Evolutionary conservation across 2,113 vertebrate species (phyloP).

Genomic region (Kobus ellipsiprymnus): DNA sequence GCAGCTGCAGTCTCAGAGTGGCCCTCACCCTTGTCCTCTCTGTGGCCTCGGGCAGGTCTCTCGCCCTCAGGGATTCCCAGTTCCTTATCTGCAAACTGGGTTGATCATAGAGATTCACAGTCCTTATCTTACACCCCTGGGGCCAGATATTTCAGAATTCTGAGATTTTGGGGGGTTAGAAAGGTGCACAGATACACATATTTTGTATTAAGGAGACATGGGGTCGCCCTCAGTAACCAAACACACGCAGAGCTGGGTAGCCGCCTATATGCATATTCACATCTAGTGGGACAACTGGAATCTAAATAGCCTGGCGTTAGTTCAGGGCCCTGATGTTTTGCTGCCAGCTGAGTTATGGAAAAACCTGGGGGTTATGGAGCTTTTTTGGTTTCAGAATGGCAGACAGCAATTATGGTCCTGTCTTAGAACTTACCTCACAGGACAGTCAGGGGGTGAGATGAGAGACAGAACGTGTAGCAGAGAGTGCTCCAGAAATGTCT

Average conservation of each 20-base stretch:
- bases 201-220: conserved; percentile 1
- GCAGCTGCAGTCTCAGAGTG: not conserved
- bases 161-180: not conserved
- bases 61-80: not conserved
- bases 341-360: conserved; percentile 32
- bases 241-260: not conserved
- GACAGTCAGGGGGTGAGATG: conserved; percentile 11
- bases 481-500: not conserved
- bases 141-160: not conserved
- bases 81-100: conserved; percentile 15
- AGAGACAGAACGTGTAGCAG: not conserved
- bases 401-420: conserved; percentile 42
- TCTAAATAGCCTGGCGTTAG: not conserved
- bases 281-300: not conserved
- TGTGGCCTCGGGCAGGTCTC: not conserved
- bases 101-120: not conserved
- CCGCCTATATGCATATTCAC: not conserved
- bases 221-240: not conserved
- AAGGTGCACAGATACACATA: not conserved
- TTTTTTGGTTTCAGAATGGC: conserved; percentile 48
- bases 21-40: not conserved
- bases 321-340: conserved; percentile 34
- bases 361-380: conserved; percentile 12
- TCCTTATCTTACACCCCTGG: not conserved
- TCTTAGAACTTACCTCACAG: conserved; percentile 52